These are phyloP conservation scores for Drosophila anomalata DNA, from an alignment of 2,888 invertebrate genomes.

Conservation along the genomic window DNA sequence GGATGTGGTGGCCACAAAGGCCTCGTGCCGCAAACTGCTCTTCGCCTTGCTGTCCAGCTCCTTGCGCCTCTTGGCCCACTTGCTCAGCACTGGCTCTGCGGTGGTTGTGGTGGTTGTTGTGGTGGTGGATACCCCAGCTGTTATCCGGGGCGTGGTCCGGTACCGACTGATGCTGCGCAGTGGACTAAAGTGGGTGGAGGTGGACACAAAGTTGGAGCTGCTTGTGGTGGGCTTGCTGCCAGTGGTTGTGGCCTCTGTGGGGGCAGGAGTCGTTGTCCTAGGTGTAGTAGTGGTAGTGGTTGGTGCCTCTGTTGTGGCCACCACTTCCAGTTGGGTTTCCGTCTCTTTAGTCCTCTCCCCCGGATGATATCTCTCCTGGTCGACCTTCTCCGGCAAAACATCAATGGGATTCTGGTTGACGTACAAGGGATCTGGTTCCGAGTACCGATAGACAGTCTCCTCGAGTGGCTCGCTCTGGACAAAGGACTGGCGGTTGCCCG, in stretches of 20 bases:
- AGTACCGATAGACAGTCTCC: slow-evolving; percentile 82
- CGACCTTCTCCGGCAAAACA: slow-evolving; percentile 47
- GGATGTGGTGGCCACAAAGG: slow-evolving; percentile 39
- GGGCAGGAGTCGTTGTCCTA: background rate
- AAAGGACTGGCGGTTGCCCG: slow-evolving; percentile 64
- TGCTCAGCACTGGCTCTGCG: slow-evolving; percentile 78
- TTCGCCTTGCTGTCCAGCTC: slow-evolving; percentile 60
- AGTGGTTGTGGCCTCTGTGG: slow-evolving; percentile 15
- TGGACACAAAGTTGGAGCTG: slow-evolving; percentile 62
- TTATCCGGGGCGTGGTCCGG: slow-evolving; percentile 55
- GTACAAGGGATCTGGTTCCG: slow-evolving; percentile 85
- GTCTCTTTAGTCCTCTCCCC: background rate
- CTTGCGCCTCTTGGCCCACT: slow-evolving; percentile 82
- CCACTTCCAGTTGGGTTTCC: slow-evolving; percentile 33
- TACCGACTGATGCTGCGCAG: slow-evolving; percentile 68
- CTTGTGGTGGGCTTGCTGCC: slow-evolving; percentile 10
- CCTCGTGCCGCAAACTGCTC: slow-evolving; percentile 60
- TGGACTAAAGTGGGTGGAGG: slow-evolving; percentile 68
- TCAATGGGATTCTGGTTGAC: slow-evolving; percentile 61
- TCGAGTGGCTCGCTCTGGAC: slow-evolving; percentile 77
- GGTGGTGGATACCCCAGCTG: slow-evolving; percentile 59
- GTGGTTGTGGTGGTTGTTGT: slow-evolving; percentile 59
- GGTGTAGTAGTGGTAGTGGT: slow-evolving; percentile 5
- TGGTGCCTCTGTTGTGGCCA: slow-evolving; percentile 34
- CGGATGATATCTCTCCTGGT: background rate